phyloP scores from a whole-genome alignment of 2,797 vertebrate genomes.

The Anableps anableps region DNA sequence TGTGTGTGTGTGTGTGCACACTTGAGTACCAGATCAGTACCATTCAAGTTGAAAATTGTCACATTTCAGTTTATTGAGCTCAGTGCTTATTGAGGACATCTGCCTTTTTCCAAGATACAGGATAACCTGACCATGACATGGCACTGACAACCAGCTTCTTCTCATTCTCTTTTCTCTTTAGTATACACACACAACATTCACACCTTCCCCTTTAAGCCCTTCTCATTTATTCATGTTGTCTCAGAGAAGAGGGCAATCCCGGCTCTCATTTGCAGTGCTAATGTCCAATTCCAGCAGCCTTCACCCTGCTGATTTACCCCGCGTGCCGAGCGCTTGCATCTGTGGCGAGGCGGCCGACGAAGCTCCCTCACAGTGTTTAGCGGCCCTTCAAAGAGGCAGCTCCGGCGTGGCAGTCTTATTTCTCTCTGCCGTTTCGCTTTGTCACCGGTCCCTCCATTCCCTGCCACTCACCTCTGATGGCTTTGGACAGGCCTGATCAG shows the following conservation, averaged over 20 bases:
- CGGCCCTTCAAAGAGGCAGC: constrained; percentile 93
- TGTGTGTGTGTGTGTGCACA: not conserved
- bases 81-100: not conserved
- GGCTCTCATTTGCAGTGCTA: constrained; percentile 96
- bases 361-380: constrained; percentile 87
- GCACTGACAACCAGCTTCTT: constrained; percentile 43
- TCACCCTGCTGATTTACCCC: constrained; percentile 93
- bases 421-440: constrained; percentile 96
- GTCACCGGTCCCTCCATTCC: constrained; percentile 95
- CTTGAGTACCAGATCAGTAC: not conserved
- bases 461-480: constrained; percentile 99
- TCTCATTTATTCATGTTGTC: constrained; percentile 82
- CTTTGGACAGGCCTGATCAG: constrained; percentile 99
- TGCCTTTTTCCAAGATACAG: not conserved
- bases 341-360: constrained; percentile 79
- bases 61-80: not conserved
- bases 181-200: constrained; percentile 28
- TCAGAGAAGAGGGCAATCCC: constrained; percentile 87
- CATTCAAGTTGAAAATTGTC: not conserved
- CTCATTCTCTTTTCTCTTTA: not conserved
- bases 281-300: constrained; percentile 97
- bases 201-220: constrained; percentile 69
- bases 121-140: constrained; percentile 72
- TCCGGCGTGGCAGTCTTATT: constrained; percentile 92
- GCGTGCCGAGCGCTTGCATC: constrained; percentile 75